Evolutionary conservation across 2,888 invertebrate species (phyloP).

Genomic region (Drosophila kambysellisi): DNA sequence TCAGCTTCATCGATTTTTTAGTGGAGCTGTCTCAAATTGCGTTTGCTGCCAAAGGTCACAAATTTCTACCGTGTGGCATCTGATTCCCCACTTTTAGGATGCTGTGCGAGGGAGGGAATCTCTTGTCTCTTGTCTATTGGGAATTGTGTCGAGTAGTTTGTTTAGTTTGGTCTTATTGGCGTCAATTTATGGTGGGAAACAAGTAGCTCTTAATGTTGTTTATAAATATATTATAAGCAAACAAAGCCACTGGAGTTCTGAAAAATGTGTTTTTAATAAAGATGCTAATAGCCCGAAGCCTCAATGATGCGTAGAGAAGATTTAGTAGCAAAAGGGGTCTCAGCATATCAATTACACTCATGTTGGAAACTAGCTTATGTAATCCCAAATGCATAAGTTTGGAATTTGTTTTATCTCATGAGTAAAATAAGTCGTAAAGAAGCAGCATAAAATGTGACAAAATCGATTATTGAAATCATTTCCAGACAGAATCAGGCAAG

Average conservation of each 20-base stretch:
- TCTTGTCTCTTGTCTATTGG: slow-evolving; percentile 28
- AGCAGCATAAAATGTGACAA: not conserved
- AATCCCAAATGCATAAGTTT: slow-evolving; percentile 42
- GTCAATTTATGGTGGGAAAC: slow-evolving; percentile 74
- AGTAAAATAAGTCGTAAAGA: slow-evolving; percentile 17
- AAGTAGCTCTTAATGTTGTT: slow-evolving; percentile 58
- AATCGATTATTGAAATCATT: not conserved
- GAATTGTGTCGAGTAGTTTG: slow-evolving; percentile 55
- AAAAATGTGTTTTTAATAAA: slow-evolving; percentile 75
- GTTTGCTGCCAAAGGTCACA: slow-evolving; percentile 67
- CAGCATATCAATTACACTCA: slow-evolving; percentile 62
- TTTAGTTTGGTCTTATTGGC: slow-evolving; percentile 52
- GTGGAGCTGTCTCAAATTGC: slow-evolving; percentile 56
- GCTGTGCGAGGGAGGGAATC: not conserved
- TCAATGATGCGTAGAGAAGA: slow-evolving; percentile 46
- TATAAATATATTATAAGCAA: slow-evolving; percentile 70
- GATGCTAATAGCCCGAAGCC: slow-evolving; percentile 64
- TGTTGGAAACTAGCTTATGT: not conserved
- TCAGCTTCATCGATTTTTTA: slow-evolving; percentile 40
- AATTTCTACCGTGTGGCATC: slow-evolving; percentile 67
- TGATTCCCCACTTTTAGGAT: slow-evolving; percentile 36
- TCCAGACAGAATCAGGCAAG: not conserved
- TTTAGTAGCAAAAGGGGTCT: slow-evolving; percentile 60
- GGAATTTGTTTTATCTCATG: slow-evolving; percentile 15
- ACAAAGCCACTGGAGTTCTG: slow-evolving; percentile 51